Conservation (phyloP, 1,140 invertebrate species). For the Pseudomyrmex cubaensis region DNA sequence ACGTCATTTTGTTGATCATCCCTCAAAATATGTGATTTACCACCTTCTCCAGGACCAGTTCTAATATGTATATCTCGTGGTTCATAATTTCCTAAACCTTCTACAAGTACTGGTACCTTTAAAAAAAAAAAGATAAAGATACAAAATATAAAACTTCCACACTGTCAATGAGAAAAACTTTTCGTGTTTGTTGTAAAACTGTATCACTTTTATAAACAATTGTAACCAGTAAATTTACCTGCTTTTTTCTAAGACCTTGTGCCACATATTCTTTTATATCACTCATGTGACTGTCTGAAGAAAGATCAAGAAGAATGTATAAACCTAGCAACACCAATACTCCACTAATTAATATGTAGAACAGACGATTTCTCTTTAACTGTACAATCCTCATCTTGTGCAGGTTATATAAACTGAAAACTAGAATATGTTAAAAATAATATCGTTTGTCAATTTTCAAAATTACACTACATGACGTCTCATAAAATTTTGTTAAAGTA, state of each 20-base stretch:
- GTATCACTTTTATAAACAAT: not conserved
- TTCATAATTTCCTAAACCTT: conserved; percentile 89
- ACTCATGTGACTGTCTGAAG: conserved; percentile 73
- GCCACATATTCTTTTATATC: conserved; percentile 77
- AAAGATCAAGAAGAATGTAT: conserved; percentile 75
- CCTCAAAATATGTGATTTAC: conserved; percentile 90
- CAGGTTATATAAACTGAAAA: conserved; percentile 28
- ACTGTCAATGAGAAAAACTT: too few species aligned
- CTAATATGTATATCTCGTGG: conserved; percentile 86
- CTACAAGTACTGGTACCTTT: conserved; percentile 76
- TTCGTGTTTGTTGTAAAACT: too few species aligned
- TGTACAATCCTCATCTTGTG: conserved; percentile 83
- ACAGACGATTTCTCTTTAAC: conserved; percentile 79
- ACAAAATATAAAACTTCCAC: too few species aligned
- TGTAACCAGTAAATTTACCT: conserved; percentile 64
- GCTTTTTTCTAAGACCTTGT: conserved; percentile 71
- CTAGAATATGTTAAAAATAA: conserved; percentile 9
- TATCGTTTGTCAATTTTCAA: not conserved
- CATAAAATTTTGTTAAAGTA: too few species aligned
- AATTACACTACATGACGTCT: not conserved
- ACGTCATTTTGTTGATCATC: conserved; percentile 92
- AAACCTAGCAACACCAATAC: conserved; percentile 74
- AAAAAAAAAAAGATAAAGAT: conserved; percentile 48
- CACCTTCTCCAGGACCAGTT: conserved; percentile 93
- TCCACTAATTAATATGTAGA: conserved; percentile 74